Percentiles rank a stretch among this genome's conserved stretches.
These are phyloP conservation scores for Sinosuthora webbiana DNA, from an alignment of 2,113 vertebrate genomes.

Conservation along the genomic window DNA sequence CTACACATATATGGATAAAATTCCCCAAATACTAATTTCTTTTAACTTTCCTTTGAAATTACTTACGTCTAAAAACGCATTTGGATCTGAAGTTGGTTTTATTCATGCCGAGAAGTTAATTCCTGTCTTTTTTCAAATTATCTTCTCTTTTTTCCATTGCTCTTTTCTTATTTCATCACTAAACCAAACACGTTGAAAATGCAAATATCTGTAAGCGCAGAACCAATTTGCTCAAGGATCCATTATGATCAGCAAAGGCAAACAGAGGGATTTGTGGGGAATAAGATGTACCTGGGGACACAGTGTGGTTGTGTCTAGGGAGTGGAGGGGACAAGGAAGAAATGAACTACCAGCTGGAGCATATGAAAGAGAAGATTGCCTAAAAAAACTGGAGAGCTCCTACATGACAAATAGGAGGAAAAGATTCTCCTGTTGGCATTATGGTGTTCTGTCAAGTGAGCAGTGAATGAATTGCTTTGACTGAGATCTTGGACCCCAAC, in stretches of 20 bases:
- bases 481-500: background rate
- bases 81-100: background rate
- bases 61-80: background rate
- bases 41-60: background rate
- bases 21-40: background rate
- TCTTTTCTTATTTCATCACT: background rate
- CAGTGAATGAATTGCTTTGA: background rate
- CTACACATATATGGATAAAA: background rate
- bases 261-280: background rate
- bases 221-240: background rate
- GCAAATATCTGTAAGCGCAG: slow-evolving; percentile 1
- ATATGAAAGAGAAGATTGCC: background rate
- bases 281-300: background rate
- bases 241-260: background rate
- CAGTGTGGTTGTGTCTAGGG: background rate
- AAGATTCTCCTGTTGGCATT: background rate
- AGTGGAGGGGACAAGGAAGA: background rate
- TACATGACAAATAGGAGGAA: background rate
- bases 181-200: slow-evolving; percentile 16
- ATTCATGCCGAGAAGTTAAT: background rate
- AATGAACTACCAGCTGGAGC: background rate
- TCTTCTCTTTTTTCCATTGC: background rate
- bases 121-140: background rate
- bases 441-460: background rate
- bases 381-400: background rate